Conservation (phyloP, 2,888 invertebrate species). For the Brachypalpus laphriformis region DNA sequence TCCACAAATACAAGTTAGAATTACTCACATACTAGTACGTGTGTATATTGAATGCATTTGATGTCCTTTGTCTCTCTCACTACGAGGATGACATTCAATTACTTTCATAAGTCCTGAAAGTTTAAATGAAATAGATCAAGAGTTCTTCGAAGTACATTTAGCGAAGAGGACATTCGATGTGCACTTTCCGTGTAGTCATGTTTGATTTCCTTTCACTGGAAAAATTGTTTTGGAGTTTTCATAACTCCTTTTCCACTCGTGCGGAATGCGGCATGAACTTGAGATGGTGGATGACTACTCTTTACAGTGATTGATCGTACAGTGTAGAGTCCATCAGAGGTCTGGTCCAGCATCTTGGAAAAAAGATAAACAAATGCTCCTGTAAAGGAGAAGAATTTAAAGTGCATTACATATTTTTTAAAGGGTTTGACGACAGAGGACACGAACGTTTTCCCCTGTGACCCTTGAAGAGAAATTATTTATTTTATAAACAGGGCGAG, state of each 20-base stretch:
- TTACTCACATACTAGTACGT: neutral
- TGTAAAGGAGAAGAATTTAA: too few species aligned
- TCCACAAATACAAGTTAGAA: neutral
- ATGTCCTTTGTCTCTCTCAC: slow-evolving; percentile 10
- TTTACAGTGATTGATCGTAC: too few species aligned
- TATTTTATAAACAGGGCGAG: too few species aligned
- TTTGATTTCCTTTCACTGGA: slow-evolving; percentile 18
- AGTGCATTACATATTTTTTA: too few species aligned
- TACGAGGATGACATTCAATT: slow-evolving; percentile 19
- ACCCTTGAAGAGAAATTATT: too few species aligned
- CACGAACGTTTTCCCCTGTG: too few species aligned
- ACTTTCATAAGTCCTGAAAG: slow-evolving; percentile 36
- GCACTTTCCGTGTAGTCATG: neutral
- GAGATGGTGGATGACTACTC: neutral
- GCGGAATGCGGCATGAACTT: neutral
- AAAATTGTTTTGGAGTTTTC: slow-evolving; percentile 4
- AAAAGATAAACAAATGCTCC: too few species aligned
- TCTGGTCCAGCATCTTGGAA: too few species aligned
- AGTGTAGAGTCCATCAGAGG: too few species aligned
- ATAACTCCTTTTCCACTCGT: neutral
- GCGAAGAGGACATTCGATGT: neutral
- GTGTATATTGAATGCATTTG: slow-evolving; percentile 32
- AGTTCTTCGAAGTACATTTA: slow-evolving; percentile 2
- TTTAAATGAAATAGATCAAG: slow-evolving; percentile 56
- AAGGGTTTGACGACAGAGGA: too few species aligned